Evolutionary conservation across 2,888 invertebrate genomes (phyloP), one percentile per base, ranked within the genome.

Genomic region (Drosophila recens): DNA sequence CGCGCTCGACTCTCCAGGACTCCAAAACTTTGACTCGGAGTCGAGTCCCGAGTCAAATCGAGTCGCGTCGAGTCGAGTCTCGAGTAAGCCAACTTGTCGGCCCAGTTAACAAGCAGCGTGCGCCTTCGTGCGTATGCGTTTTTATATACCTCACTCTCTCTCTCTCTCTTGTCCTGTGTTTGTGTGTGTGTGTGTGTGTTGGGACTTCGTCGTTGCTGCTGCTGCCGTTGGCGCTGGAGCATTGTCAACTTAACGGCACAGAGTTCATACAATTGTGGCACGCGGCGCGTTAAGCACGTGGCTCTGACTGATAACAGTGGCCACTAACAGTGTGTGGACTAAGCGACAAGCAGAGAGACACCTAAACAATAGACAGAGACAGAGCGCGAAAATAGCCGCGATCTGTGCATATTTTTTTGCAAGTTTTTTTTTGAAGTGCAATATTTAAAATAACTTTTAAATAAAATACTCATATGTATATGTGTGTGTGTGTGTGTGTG

Each of bases 231-330:
- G 72, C 79, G 68, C 72, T 84, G 82, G 64, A 71, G 79, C 80
- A 79, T 89, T 87, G 85, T 86, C 87, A 86, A 86, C 87, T 80
- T 77, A 72, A 73, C 76, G 73, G 42, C 88, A 57, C 68, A 75
- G 78, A 85, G 84, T 85, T 85, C 84, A 85, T 85, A 85, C 84
- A 85, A 85, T 88, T 83, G 84, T 88, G 87, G 88, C 88, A 85
- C 84, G 84, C 84, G 84, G 84, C 84, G 88, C 79, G 87, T 85
- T 88, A 86, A 88, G 88, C 84, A 85, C 84, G 84, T 85, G 88
- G 88, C 83, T 79, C 87, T 77, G 67, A 80, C 81, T 86, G 84
- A 88, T 87, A 88, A 88, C 80, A 87, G 43, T 43, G 54, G 27
- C 43, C 59, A 56, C 33, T 13, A 15, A 20, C 20, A 15, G 42